phyloP scores from a whole-genome alignment of 2,797 vertebrate species.

The Coregonus sp. region DNA sequence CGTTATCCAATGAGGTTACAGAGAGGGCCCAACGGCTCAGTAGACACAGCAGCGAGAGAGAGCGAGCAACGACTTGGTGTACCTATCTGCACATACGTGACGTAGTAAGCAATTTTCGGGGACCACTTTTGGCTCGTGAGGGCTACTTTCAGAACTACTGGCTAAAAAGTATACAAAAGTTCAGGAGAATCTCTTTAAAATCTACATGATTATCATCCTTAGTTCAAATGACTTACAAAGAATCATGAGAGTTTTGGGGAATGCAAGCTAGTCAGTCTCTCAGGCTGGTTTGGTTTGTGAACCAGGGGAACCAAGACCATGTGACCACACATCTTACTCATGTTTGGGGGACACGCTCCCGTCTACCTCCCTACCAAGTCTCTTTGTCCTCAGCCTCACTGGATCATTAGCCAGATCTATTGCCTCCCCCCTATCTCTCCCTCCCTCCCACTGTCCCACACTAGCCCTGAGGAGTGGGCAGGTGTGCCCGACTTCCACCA shows the following conservation, averaged over 20 bases:
- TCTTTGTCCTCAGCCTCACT: constrained; percentile 21
- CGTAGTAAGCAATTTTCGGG: too few species aligned
- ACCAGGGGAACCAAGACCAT: background rate
- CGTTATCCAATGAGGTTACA: too few species aligned
- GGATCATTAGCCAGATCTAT: constrained; percentile 8
- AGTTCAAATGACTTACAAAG: background rate
- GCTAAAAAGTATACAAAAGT: too few species aligned
- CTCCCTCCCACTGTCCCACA: background rate
- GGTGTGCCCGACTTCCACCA: constrained; percentile 25
- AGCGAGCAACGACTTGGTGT: too few species aligned
- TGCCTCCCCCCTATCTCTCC: background rate
- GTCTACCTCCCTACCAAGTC: background rate
- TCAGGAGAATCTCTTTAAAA: background rate
- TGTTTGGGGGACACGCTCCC: background rate
- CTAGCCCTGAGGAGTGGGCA: constrained; percentile 11
- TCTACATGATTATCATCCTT: background rate
- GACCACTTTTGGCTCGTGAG: too few species aligned
- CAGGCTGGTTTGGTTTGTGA: too few species aligned
- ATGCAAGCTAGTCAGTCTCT: background rate
- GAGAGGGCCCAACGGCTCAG: too few species aligned
- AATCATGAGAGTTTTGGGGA: background rate
- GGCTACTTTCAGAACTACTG: too few species aligned
- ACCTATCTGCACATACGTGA: too few species aligned
- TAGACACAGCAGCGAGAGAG: too few species aligned
- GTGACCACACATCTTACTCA: background rate